Conservation (phyloP, 2,113 vertebrate genomes). For the Salminus brasiliensis region DNA sequence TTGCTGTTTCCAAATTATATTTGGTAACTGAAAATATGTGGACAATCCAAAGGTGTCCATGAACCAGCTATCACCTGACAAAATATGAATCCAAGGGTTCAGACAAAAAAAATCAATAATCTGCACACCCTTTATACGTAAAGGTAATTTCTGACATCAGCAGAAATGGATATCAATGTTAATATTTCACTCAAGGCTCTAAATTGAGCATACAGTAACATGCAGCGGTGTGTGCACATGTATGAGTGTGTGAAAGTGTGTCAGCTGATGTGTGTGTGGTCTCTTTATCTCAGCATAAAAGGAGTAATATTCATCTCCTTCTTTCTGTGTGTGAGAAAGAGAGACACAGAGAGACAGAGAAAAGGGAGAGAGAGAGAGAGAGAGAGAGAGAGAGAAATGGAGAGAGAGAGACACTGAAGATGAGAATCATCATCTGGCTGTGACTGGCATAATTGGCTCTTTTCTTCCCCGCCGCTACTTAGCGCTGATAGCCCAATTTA, state of each 20-base stretch:
- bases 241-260: slow-evolving; percentile 38
- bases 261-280: slow-evolving; percentile 24
- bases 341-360: slow-evolving; percentile 37
- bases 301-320: slow-evolving; percentile 44
- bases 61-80: background rate
- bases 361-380: slow-evolving; percentile 38
- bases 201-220: slow-evolving; percentile 10
- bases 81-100: background rate
- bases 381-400: background rate
- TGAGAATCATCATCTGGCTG: slow-evolving; percentile 64
- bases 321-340: slow-evolving; percentile 29
- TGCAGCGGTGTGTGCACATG: slow-evolving; percentile 2
- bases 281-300: slow-evolving; percentile 48
- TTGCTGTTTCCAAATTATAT: no score
- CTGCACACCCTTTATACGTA: slow-evolving; percentile 4
- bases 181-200: slow-evolving; percentile 1
- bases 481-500: slow-evolving; percentile 66
- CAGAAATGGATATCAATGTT: slow-evolving; percentile 1
- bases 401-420: slow-evolving; percentile 46
- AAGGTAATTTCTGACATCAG: background rate
- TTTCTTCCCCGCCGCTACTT: slow-evolving; percentile 61
- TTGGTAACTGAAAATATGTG: no score
- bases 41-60: no score
- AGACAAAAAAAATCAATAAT: background rate
- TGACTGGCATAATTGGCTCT: slow-evolving; percentile 64